These are phyloP conservation scores for Lampris incognitus DNA, from an alignment of 2,113 vertebrate species.

Conservation along the genomic window DNA sequence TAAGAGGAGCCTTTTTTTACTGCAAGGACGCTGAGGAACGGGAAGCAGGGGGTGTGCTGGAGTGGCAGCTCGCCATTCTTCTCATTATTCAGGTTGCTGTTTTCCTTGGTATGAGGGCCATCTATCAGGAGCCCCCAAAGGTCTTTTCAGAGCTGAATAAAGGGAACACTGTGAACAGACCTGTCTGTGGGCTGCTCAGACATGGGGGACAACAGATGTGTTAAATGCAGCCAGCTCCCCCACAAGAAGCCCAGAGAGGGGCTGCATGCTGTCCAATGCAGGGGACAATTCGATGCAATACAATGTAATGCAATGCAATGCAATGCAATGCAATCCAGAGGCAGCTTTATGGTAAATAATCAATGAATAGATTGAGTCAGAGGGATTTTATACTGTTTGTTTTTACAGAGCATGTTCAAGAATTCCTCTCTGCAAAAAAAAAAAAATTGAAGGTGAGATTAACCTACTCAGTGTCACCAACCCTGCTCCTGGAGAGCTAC, in stretches of 20 bases:
- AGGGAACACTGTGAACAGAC: conserved; percentile 77
- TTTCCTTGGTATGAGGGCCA: conserved; percentile 88
- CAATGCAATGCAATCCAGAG: conserved; percentile 1
- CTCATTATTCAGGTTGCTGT: conserved; percentile 72
- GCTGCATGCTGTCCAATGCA: conserved; percentile 55
- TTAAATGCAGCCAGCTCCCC: conserved; percentile 74
- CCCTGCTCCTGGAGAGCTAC: too few species aligned
- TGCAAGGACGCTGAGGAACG: conserved; percentile 57
- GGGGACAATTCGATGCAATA: conserved; percentile 9
- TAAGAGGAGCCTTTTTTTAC: conserved; percentile 66
- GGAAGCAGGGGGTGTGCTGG: conserved; percentile 56
- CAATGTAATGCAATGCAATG: conserved; percentile 60
- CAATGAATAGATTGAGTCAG: conserved; percentile 63
- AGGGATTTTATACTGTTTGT: conserved; percentile 32
- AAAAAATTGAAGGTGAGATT: too few species aligned
- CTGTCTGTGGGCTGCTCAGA: conserved; percentile 80
- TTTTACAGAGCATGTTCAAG: conserved; percentile 33
- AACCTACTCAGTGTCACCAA: too few species aligned
- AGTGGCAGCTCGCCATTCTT: conserved; percentile 80
- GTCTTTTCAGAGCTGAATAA: conserved; percentile 80
- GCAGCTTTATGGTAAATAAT: conserved; percentile 77
- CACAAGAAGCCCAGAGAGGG: conserved; percentile 49
- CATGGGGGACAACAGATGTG: conserved; percentile 84
- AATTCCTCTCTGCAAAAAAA: conserved; percentile 58
- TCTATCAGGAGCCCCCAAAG: conserved; percentile 81